Evolutionary conservation across 1,140 invertebrate genomes (phyloP), one percentile per base, ranked within the genome.

Genomic region (Drosophila kepulauana): DNA sequence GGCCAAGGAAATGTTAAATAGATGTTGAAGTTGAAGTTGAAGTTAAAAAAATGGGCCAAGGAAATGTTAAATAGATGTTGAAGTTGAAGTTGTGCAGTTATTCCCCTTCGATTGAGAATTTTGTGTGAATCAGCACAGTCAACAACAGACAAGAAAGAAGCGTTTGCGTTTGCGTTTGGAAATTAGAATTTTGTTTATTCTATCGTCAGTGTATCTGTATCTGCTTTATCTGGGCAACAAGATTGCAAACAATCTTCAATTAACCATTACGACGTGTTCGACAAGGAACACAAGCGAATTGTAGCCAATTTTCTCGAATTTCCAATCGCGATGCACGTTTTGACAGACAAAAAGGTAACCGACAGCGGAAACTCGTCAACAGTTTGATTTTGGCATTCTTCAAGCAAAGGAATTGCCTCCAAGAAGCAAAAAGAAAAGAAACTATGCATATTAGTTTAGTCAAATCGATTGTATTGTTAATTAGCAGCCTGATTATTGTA

Each of bases 211-310:
- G 54, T 52, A 59, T 63, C 48, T 58, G n/a, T 15, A 30, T 15
- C 7, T 25, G 20, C 20, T 38, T 10, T 8, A 38, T 38, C 8
- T 33, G 1, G 33, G 33, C 1, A 8, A 10, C 16, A 25, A 43
- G 28, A 69, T 51, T 61, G 13, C 25, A 4, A 73, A 73, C 85
- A 89, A 88, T 88, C 84, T 89, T 89, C 81, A 88, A 88, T 88
- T 88, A 88, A 89, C 67, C 52, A 67, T 77, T 70, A 88, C 78
- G 54, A 71, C 30, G 38, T 84, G 84, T 89, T 61, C 64, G 69
- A 78, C 82, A 86, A 61, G 65, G 74, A 41, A 7, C 52, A 63
- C 58, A 88, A 51, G 63, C 77, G 80, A 88, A 78, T 80, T 57
- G 51, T 25, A 70, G 63, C 15, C 54, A 57, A 57, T 57, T 38